phyloP scores from a whole-genome alignment of 2,888 invertebrate genomes.

The Tachina grossa region DNA sequence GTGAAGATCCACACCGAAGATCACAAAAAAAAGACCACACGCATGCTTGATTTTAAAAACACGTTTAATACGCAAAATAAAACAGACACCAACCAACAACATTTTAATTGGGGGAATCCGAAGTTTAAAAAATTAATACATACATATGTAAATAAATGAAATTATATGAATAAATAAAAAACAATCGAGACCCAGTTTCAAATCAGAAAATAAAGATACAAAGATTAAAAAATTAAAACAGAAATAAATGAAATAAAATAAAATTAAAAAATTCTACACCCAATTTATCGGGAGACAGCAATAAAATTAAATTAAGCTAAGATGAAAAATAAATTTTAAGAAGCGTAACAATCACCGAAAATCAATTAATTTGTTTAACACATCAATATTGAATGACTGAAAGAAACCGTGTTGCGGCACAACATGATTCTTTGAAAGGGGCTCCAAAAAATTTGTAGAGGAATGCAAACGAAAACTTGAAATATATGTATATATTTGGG shows the following conservation, averaged over 20 bases:
- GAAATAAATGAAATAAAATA: neutral
- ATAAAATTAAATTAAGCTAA: conserved; percentile 44
- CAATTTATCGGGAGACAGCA: conserved; percentile 36
- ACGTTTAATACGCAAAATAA: conserved; percentile 53
- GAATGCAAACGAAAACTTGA: neutral
- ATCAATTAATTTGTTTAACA: conserved; percentile 68
- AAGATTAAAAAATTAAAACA: conserved; percentile 11
- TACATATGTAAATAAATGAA: conserved; percentile 7
- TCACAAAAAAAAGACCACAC: conserved; percentile 43
- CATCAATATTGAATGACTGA: conserved; percentile 39
- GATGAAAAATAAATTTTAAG: conserved; percentile 33
- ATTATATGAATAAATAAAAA: conserved; percentile 22
- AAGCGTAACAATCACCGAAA: conserved; percentile 49
- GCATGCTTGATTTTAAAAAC: conserved; percentile 12
- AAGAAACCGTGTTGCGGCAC: neutral
- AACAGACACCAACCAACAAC: conserved; percentile 32
- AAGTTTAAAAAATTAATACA: conserved; percentile 16
- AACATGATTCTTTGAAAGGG: neutral
- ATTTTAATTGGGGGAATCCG: conserved; percentile 46
- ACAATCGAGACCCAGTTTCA: conserved; percentile 51
- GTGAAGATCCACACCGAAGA: conserved; percentile 25
- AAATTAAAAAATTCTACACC: conserved; percentile 10
- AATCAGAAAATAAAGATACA: conserved; percentile 26
- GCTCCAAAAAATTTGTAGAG: neutral
- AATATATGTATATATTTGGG: neutral